Percentiles rank a stretch among this genome's conserved stretches.
phyloP scores from a whole-genome alignment of 1,140 invertebrate genomes.

The Philotrypesis tridentata region DNA sequence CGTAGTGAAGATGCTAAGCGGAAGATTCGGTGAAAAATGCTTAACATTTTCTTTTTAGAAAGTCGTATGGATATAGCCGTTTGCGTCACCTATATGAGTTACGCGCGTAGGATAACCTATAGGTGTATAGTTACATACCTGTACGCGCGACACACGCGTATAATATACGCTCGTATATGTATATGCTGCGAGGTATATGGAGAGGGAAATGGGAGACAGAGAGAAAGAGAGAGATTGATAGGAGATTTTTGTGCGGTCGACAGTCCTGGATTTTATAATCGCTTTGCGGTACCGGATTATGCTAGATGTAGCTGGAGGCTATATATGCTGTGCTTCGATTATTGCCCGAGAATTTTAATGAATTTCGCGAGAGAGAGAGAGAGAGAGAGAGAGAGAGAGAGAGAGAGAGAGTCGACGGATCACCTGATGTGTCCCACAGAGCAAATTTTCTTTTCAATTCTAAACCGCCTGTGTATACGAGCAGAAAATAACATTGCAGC shows the following conservation, averaged over 20 bases:
- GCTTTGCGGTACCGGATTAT: background rate
- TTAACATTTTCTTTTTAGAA: conserved; percentile 1
- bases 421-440: no score
- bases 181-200: no score
- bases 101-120: background rate
- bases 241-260: background rate
- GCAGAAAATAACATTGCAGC: background rate
- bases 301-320: no score
- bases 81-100: background rate
- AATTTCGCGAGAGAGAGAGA: no score
- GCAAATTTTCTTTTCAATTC: no score
- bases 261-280: background rate
- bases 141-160: no score
- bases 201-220: no score
- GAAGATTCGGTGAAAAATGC: background rate
- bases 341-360: background rate
- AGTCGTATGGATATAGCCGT: background rate
- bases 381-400: no score
- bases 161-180: no score
- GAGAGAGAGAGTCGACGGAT: no score
- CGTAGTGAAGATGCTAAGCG: background rate
- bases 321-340: background rate
- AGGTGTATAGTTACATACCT: no score
- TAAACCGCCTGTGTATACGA: no score
- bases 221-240: background rate